A percentile compares a stretch with the other conserved stretches of the same genome.
Evolutionary conservation across 2,797 vertebrate species (phyloP).

Genomic region (Eulemur mongoz): DNA sequence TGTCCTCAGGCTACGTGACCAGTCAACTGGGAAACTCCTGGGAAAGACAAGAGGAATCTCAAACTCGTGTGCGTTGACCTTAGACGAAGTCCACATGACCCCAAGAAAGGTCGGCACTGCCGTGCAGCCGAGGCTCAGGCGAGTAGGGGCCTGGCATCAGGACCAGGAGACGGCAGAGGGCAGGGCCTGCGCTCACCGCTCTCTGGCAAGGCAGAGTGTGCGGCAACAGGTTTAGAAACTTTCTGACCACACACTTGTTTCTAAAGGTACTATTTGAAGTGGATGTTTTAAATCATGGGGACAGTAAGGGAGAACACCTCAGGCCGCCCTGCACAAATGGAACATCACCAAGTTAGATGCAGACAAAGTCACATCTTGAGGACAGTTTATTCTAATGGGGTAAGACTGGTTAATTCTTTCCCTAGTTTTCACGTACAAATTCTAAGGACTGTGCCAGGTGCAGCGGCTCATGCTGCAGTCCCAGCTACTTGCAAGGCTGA

Average conservation of each 20-base stretch:
- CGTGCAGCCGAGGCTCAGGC: neutral
- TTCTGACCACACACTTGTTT: neutral
- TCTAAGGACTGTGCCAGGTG: neutral
- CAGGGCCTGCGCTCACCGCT: neutral
- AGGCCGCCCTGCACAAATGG: neutral
- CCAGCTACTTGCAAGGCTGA: neutral
- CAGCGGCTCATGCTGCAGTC: neutral
- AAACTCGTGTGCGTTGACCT: neutral
- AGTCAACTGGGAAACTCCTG: neutral
- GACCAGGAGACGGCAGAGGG: neutral
- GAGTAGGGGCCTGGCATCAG: rapidly evolving
- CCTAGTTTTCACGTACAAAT: neutral
- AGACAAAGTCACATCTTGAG: too few relatives aligned
- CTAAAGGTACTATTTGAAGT: neutral
- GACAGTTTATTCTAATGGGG: neutral
- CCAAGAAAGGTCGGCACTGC: neutral
- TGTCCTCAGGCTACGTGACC: neutral
- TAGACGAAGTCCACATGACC: neutral
- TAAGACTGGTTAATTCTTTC: neutral
- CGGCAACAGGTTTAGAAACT: too few relatives aligned
- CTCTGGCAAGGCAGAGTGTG: neutral
- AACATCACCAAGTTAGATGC: neutral
- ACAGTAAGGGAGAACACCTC: rapidly evolving
- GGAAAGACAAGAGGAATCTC: too few relatives aligned
- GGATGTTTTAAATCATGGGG: neutral